Percentiles rank a stretch among this genome's conserved stretches.
These are phyloP conservation scores for Zosterops pallidus DNA, from an alignment of 2,113 vertebrate species.

Conservation along the genomic window DNA sequence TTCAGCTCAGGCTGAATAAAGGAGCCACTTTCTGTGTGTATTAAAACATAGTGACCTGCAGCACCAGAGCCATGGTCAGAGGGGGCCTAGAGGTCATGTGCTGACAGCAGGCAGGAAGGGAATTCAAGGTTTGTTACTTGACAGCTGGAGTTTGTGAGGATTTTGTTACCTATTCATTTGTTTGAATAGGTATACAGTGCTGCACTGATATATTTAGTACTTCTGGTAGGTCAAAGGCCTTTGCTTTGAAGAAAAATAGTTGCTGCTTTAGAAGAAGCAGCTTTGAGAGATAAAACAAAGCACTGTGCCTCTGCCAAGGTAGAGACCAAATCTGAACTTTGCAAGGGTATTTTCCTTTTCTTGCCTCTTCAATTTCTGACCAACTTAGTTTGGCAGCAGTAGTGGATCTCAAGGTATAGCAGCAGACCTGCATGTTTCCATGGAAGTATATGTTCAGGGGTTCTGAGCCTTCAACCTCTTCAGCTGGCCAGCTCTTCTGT, in stretches of 20 bases:
- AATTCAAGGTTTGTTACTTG: slow-evolving; percentile 7
- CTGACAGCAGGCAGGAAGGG: background rate
- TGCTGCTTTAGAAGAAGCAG: background rate
- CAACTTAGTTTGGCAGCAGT: background rate
- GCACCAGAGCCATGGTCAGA: background rate
- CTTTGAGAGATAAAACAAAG: background rate
- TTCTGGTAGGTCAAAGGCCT: background rate
- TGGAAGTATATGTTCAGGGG: background rate
- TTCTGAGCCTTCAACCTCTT: background rate
- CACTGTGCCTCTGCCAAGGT: background rate
- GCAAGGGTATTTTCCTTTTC: background rate
- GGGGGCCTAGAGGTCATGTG: background rate
- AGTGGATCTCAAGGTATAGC: background rate
- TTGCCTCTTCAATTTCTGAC: background rate
- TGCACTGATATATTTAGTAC: background rate
- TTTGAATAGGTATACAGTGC: background rate
- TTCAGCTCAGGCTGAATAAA: background rate
- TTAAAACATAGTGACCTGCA: background rate
- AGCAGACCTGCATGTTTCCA: background rate
- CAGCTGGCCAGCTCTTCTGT: background rate
- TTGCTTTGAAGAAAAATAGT: background rate
- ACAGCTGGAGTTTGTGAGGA: background rate
- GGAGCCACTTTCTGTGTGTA: background rate
- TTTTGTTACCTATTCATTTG: background rate
- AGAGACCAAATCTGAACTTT: background rate